Evolutionary conservation across 1,140 invertebrate genomes (phyloP), one percentile per base, ranked within the genome.

Genomic region (Lepidurus packardi): DNA sequence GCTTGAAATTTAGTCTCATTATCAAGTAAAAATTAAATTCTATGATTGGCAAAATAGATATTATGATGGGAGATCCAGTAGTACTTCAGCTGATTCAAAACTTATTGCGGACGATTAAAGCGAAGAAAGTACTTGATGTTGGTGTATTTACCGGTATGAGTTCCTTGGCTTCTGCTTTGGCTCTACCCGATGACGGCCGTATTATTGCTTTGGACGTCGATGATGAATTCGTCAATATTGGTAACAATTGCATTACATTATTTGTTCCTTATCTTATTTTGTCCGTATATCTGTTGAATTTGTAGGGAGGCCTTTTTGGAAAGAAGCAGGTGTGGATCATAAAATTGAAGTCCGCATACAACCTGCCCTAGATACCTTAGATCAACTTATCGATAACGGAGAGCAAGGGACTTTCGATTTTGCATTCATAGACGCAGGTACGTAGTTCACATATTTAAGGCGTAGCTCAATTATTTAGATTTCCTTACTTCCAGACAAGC

Each of bases 361-460:
- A 47, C 81, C 85, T 8, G 85, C 84, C n/a, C 41, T 80, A 13
- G 82, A 85, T 13, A 82, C 81, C 16, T 77, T 87, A 79, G 84
- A 85, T 78, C 78, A 82, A 75, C 80, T 86, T 21, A 81, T 87
- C 24, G 81, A 79, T 10, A 80, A 83, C 73, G 85, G 85, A 1
- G 81, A 85, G 80, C 75, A 79, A 3, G 85, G 84, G 43, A 85
- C 84, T 16, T 87, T 83, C 77, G 86, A 88, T 78, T 86, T 87
- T 80, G 85, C 83, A n/a, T 87, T 87, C 80, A 86, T 87, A 73
- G 86, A 87, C 80, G 86, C 86, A 11, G 79, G 78, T 34, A 34
- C 34, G 34, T 34, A 34, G 3, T 34, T 34, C 11, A 3, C 25
- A 13, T 5, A 75, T 11, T 75, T n/a, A 44, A 75, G 7, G 0